Conservation (phyloP, 1,140 invertebrate genomes). For the Pseudomyrmex cubaensis region DNA sequence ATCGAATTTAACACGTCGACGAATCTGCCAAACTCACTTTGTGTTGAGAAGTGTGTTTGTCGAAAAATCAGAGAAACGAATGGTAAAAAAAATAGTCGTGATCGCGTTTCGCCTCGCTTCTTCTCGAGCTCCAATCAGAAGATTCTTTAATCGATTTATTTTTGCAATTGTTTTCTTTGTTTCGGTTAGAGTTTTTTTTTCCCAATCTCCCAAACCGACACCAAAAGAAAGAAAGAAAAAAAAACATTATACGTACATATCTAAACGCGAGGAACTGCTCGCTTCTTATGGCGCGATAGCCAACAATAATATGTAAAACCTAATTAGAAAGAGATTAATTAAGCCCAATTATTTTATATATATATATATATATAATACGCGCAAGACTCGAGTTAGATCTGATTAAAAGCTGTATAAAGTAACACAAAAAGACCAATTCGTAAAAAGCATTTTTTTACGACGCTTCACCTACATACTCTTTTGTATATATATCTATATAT, state of each 20-base stretch:
- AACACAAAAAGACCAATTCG: constrained; percentile 62
- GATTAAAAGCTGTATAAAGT: constrained; percentile 70
- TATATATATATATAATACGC: constrained; percentile 21
- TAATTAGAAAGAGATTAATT: constrained; percentile 63
- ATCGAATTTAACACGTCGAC: constrained; percentile 11
- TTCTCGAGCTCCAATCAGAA: constrained; percentile 28
- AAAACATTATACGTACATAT: constrained; percentile 50
- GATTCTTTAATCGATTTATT: constrained; percentile 31
- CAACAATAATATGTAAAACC: constrained; percentile 53
- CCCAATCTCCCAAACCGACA: constrained; percentile 79
- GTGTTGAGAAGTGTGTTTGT: neutral
- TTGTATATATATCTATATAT: constrained; percentile 62
- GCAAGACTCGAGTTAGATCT: constrained; percentile 71
- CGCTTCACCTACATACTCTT: constrained; percentile 50
- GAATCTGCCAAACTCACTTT: neutral
- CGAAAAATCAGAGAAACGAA: constrained; percentile 30
- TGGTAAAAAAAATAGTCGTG: constrained; percentile 18
- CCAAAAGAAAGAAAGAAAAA: constrained; percentile 73
- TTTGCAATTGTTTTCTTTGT: constrained; percentile 59
- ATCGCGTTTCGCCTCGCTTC: constrained; percentile 55
- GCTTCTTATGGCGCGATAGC: constrained; percentile 47
- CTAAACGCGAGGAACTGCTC: constrained; percentile 47
- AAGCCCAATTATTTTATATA: constrained; percentile 67
- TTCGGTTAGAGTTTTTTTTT: constrained; percentile 76
- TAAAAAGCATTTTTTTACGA: constrained; percentile 60